Percentiles rank a stretch among this genome's conserved stretches.
phyloP scores from a whole-genome alignment of 2,888 invertebrate genomes.

The Drosophila neotestacea region DNA sequence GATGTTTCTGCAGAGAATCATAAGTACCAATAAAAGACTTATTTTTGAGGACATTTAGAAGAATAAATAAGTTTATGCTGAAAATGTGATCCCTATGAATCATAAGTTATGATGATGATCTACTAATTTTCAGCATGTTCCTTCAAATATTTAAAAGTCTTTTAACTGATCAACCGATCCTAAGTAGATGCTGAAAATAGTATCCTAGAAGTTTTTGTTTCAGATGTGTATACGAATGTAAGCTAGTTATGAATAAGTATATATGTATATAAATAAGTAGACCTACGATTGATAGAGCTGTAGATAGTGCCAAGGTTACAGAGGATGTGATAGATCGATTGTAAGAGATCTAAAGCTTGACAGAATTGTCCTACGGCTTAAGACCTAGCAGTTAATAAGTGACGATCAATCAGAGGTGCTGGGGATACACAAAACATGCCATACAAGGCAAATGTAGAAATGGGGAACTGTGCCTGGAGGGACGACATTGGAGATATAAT shows the following conservation, averaged over 20 bases:
- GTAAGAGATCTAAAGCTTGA: slow-evolving; percentile 15
- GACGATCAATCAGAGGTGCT: slow-evolving; percentile 29
- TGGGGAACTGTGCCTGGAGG: slow-evolving; percentile 31
- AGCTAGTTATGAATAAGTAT: slow-evolving; percentile 35
- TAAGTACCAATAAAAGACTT: no score
- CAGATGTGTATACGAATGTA: slow-evolving; percentile 35
- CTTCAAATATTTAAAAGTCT: no score
- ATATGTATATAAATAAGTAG: slow-evolving; percentile 25
- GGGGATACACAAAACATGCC: slow-evolving; percentile 39
- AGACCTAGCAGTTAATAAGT: slow-evolving; percentile 16
- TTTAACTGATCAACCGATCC: neutral
- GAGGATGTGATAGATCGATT: slow-evolving; percentile 1
- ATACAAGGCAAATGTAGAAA: slow-evolving; percentile 21
- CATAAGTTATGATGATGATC: no score
- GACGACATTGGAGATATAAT: slow-evolving; percentile 15
- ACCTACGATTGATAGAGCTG: slow-evolving; percentile 41
- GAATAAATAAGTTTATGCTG: no score
- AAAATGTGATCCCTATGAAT: no score
- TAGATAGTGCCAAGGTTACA: slow-evolving; percentile 49
- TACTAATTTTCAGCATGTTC: no score
- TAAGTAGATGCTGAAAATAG: slow-evolving; percentile 35
- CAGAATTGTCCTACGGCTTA: slow-evolving; percentile 17
- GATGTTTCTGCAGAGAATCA: no score
- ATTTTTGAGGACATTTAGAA: no score
- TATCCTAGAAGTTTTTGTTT: slow-evolving; percentile 12